Evolutionary conservation across 1,140 invertebrate species (phyloP).

Genomic region (Brachionus rotundiformis): DNA sequence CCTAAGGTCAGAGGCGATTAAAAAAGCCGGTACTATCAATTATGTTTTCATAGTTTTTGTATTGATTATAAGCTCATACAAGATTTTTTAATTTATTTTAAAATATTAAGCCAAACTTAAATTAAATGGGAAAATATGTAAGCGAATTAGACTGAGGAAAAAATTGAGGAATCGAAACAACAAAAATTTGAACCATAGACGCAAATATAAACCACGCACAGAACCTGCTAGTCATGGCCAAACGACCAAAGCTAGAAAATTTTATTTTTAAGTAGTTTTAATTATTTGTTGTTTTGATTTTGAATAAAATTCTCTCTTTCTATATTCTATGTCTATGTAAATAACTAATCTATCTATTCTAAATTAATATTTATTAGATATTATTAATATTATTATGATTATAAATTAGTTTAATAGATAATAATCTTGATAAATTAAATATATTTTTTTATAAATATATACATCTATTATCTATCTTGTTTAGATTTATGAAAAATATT

Average conservation of each 20-base stretch:
- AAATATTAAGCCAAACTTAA: constrained; percentile 2
- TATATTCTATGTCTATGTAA: not conserved
- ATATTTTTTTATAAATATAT: too few relatives aligned
- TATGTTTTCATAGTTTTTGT: constrained; percentile 44
- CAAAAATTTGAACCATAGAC: not conserved
- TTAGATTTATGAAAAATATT: too few relatives aligned
- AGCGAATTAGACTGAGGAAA: not conserved
- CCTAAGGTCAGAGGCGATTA: constrained; percentile 27
- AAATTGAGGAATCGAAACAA: not conserved
- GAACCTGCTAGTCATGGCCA: not conserved
- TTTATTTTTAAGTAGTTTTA: constrained; percentile 1
- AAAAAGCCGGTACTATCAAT: constrained; percentile 45
- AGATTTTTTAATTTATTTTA: constrained; percentile 39
- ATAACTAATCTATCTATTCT: not conserved
- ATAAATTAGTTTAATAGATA: not conserved
- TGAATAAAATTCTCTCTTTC: not conserved
- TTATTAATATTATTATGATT: not conserved
- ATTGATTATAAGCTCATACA: constrained; percentile 48
- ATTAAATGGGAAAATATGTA: not conserved
- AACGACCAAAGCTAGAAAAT: not conserved
- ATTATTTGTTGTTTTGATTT: not conserved
- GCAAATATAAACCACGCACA: not conserved
- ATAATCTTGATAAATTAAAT: not conserved
- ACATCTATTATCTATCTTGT: too few relatives aligned
- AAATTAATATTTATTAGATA: not conserved